These are phyloP conservation scores for Aurelia sp. DNA, from an alignment of 30 jellyfish, hydroid and myxozoan genomes.

Conservation along the genomic window DNA sequence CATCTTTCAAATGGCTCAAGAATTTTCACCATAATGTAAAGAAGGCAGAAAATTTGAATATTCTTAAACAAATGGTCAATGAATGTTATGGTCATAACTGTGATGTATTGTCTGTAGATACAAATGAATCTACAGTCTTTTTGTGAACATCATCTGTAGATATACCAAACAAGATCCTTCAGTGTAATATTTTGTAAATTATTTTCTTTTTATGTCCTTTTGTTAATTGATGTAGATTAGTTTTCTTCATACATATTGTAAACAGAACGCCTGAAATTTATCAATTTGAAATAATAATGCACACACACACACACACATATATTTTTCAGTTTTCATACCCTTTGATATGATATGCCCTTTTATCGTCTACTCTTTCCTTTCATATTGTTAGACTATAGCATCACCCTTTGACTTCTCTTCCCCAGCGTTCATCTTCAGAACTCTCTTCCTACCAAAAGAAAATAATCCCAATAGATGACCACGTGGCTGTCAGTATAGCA, in stretches of 20 bases:
- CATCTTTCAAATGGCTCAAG: too few species aligned
- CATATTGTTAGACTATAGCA: too few species aligned
- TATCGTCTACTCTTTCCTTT: too few species aligned
- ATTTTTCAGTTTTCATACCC: too few species aligned
- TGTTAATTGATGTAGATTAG: not conserved
- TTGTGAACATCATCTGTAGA: not conserved
- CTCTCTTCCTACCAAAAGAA: slow-evolving; percentile 97
- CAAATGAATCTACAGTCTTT: not conserved
- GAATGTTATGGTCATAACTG: not conserved
- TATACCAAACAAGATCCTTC: not conserved
- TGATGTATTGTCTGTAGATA: not conserved
- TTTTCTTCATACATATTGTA: not conserved
- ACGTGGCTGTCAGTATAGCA: slow-evolving; percentile 97
- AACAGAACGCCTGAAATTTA: not conserved
- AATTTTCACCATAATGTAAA: too few species aligned
- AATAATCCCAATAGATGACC: slow-evolving; percentile 93
- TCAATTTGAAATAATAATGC: not conserved
- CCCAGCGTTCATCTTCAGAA: slow-evolving; percentile 97
- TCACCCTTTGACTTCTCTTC: not conserved
- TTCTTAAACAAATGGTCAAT: not conserved
- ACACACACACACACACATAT: not conserved
- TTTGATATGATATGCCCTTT: too few species aligned
- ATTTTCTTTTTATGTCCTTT: not conserved
- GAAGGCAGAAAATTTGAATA: not conserved
- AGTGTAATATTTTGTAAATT: too few species aligned